A percentile compares a stretch with the other conserved stretches of the same genome.
Evolutionary conservation across 2,113 vertebrate species (phyloP).

Genomic region (Perca fluviatilis): DNA sequence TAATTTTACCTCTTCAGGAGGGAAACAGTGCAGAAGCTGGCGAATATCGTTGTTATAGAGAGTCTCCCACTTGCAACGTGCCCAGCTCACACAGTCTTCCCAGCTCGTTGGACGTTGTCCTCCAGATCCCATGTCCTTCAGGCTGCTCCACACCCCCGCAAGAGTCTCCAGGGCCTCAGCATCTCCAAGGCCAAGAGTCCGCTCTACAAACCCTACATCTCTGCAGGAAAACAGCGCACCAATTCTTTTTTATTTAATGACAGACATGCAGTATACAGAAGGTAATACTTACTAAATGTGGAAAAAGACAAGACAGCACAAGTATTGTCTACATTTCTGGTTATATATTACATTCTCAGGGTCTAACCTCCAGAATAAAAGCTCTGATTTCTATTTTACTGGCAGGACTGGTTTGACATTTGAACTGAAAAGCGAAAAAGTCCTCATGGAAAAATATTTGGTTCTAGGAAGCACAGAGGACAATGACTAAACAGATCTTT

Average conservation of each 20-base stretch:
- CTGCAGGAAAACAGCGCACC: slow-evolving; percentile 68
- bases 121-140: slow-evolving; percentile 60
- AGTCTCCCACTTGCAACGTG: slow-evolving; percentile 84
- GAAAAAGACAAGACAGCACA: neutral
- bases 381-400: neutral
- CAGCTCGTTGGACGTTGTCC: slow-evolving; percentile 77
- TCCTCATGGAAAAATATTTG: slow-evolving; percentile 14
- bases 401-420: neutral
- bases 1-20: slow-evolving; percentile 75
- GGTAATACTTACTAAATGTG: slow-evolving; percentile 13
- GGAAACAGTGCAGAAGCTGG: slow-evolving; percentile 86
- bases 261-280: neutral
- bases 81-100: slow-evolving; percentile 87
- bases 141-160: slow-evolving; percentile 72
- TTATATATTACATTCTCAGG: neutral
- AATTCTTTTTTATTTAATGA: slow-evolving; percentile 13
- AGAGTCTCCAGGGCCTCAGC: slow-evolving; percentile 81
- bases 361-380: slow-evolving; percentile 9
- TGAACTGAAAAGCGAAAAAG: slow-evolving; percentile 13
- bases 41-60: slow-evolving; percentile 80
- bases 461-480: slow-evolving; percentile 1
- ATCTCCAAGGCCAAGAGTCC: slow-evolving; percentile 48
- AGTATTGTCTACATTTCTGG: neutral
- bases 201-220: slow-evolving; percentile 75
- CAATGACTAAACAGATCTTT: slow-evolving; percentile 33